phyloP scores from a whole-genome alignment of 1,140 invertebrate genomes.

The Papilio machaon region DNA sequence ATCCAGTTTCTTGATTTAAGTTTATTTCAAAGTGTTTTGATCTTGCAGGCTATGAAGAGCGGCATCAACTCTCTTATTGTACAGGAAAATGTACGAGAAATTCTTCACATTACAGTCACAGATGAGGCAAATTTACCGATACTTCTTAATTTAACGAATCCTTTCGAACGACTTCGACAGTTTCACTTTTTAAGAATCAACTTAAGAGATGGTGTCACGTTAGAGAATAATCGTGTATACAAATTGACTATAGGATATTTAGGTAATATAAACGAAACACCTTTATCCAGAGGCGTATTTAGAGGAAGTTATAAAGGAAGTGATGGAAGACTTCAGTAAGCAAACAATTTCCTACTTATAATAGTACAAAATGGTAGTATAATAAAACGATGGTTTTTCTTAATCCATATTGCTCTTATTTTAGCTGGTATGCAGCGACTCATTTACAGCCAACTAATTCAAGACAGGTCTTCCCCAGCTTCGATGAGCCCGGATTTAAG shows the following conservation, averaged over 20 bases:
- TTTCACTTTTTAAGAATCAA: constrained; percentile 70
- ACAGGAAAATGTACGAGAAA: constrained; percentile 71
- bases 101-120: constrained; percentile 54
- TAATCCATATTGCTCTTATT: constrained; percentile 37
- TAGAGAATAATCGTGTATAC: constrained; percentile 56
- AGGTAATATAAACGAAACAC: constrained; percentile 77
- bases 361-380: background rate
- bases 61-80: constrained; percentile 54
- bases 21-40: constrained; percentile 30
- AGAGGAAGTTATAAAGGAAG: constrained; percentile 67
- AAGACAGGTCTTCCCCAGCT: constrained; percentile 93
- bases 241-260: constrained; percentile 58
- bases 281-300: constrained; percentile 70
- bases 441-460: constrained; percentile 94
- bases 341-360: constrained; percentile 26
- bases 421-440: constrained; percentile 87
- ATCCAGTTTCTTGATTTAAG: too few relatives aligned
- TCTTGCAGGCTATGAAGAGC: constrained; percentile 59
- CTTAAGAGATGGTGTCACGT: constrained; percentile 54
- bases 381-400: background rate
- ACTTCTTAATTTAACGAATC: constrained; percentile 44
- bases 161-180: constrained; percentile 59
- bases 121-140: constrained; percentile 45
- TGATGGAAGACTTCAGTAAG: constrained; percentile 66
- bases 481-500: constrained; percentile 95